Conservation (phyloP, 1,140 invertebrate species). For the Drosophila kepulauana region DNA sequence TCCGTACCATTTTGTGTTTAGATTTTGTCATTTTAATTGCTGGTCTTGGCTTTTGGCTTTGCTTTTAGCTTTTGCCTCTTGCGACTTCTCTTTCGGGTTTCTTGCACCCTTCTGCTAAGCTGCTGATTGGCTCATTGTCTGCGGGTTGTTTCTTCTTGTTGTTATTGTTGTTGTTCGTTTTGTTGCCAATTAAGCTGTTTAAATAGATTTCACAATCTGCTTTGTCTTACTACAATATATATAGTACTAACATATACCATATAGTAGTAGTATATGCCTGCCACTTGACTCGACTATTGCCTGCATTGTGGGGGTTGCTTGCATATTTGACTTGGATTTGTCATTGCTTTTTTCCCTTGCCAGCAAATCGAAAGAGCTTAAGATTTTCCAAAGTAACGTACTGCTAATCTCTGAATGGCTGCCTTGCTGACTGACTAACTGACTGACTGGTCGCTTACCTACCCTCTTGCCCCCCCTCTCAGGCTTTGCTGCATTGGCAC, state of each 20-base stretch:
- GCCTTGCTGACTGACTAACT: constrained; percentile 46
- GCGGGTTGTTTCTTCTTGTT: constrained; percentile 15
- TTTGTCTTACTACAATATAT: constrained; percentile 31
- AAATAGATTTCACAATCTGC: constrained; percentile 74
- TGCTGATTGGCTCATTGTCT: constrained; percentile 62
- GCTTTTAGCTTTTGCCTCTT: constrained; percentile 17
- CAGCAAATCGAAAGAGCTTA: constrained; percentile 73
- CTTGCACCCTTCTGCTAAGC: constrained; percentile 65
- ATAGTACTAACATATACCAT: no score
- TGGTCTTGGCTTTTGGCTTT: constrained; percentile 42
- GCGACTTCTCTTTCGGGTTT: constrained; percentile 34
- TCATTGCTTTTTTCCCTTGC: constrained; percentile 51
- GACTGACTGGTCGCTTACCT: background rate
- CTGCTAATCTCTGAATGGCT: constrained; percentile 62
- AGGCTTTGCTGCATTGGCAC: constrained; percentile 25
- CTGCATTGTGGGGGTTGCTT: constrained; percentile 52
- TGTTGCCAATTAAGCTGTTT: constrained; percentile 78
- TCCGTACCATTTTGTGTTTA: constrained; percentile 77
- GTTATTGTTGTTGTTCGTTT: constrained; percentile 3
- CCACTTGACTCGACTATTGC: constrained; percentile 46
- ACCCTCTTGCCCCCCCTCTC: no score
- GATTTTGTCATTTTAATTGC: constrained; percentile 83
- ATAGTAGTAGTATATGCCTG: constrained; percentile 19
- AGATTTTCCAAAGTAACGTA: constrained; percentile 62
- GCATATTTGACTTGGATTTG: constrained; percentile 82